Evolutionary conservation across 1,140 invertebrate genomes (phyloP), one percentile per base, ranked within the genome.

Genomic region (Pomacea maculata): DNA sequence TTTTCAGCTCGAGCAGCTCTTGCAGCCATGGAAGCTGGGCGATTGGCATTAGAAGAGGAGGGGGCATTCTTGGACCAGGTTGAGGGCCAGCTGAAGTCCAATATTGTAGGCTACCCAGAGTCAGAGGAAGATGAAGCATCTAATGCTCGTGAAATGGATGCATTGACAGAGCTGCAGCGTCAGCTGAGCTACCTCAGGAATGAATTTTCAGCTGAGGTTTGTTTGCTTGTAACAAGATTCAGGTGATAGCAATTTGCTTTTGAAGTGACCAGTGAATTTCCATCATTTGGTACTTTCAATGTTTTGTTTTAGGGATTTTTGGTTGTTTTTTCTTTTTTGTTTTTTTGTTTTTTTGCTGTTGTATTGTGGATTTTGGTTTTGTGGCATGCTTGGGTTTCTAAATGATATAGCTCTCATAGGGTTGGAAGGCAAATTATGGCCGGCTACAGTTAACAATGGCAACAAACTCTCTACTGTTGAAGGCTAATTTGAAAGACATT

Each of bases 151-250:
- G 75, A 80, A 57, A 78, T 77, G 6, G 81, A 83, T 64, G 82
- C 81, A 45, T 78, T 90, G n/a, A 21, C 81, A 11, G 88, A 88
- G 29, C 83, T 90, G 29, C 84, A 86, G 74, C 80, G 89, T 67
- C 83, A 87, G 78, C 84, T 89, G 45, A 85, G 85, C 78, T 88
- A 85, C 64, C 85, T 90, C 11, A 85, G 84, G 64, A 90, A 89
- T 84, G 86, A 88, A 75, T 84, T 88, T n/a, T 87, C 86, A 75
- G 80, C 84, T 77, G 83, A 86, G 83, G 89, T 87, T 15, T 65
- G 80, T 8, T 29, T 45, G 52, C 29, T 45, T 61, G 14, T 80
- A 65, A 11, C 21, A 9, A 25, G 17, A 64, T 8, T 61, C 57
- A 3, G 19, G 29, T 21, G 57, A 74, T 63, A 15, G 12, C 6